Evolutionary conservation across 2,888 invertebrate species (phyloP).

Genomic region (Ectemnius cavifrons): DNA sequence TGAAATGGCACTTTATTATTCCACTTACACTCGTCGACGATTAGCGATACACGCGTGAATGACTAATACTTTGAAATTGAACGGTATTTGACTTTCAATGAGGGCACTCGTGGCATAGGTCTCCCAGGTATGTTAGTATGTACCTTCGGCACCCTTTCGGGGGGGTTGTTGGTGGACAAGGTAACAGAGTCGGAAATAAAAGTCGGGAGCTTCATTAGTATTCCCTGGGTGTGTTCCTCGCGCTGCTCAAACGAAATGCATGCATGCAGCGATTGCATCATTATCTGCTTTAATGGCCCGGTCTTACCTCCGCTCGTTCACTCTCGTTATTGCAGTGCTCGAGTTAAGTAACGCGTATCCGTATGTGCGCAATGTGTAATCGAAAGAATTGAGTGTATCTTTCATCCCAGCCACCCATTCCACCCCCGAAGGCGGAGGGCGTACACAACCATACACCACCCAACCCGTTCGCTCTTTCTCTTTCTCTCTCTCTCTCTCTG

Average conservation of each 20-base stretch:
- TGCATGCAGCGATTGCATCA: background rate
- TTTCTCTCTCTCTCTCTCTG: too few relatives aligned
- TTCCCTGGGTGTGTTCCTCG: background rate
- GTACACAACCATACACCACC: too few relatives aligned
- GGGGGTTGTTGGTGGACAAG: too few relatives aligned
- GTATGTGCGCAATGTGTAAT: slow-evolving; percentile 43
- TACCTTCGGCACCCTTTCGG: too few relatives aligned
- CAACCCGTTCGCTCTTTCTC: too few relatives aligned
- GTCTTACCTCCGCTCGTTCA: slow-evolving; percentile 20
- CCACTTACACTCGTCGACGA: too few relatives aligned
- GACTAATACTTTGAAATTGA: too few relatives aligned
- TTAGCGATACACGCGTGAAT: too few relatives aligned
- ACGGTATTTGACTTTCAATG: too few relatives aligned
- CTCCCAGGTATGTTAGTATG: background rate
- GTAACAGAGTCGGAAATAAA: background rate
- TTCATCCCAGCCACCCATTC: slow-evolving; percentile 19
- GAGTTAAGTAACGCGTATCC: slow-evolving; percentile 46
- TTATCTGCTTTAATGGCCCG: slow-evolving; percentile 1
- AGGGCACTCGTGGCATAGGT: background rate
- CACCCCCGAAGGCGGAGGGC: background rate
- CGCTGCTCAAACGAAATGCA: slow-evolving; percentile 1
- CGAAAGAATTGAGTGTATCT: slow-evolving; percentile 52
- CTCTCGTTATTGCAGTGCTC: slow-evolving; percentile 18
- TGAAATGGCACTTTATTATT: too few relatives aligned
- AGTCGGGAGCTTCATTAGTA: background rate